A percentile compares a stretch with the other conserved stretches of the same genome.
Conservation (phyloP, 2,113 vertebrate species). For the Hippocampus mohnikei region DNA sequence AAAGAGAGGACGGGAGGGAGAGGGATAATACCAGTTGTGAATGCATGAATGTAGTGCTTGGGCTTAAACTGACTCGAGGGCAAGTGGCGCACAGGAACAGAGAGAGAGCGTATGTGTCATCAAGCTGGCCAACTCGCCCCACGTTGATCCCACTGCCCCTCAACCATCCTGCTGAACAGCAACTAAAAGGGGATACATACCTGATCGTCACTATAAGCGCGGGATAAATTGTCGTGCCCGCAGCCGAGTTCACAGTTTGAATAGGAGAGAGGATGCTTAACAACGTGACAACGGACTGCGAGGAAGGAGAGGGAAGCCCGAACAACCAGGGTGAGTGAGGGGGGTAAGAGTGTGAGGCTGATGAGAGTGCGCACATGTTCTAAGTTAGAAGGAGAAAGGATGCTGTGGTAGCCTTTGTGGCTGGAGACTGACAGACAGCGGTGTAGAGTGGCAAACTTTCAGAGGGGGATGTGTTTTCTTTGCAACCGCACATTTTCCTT, state of each 20-base stretch:
- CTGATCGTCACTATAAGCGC: background rate
- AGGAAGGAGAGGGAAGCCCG: constrained; percentile 85
- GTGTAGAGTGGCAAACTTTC: background rate
- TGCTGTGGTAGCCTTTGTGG: constrained; percentile 11
- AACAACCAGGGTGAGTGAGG: constrained; percentile 82
- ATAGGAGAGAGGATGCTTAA: constrained; percentile 81
- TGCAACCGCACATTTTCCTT: background rate
- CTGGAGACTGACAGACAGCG: background rate
- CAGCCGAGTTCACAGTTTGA: constrained; percentile 26
- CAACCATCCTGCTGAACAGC: constrained; percentile 69
- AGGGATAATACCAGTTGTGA: constrained; percentile 79
- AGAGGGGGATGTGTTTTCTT: background rate
- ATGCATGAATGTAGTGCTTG: constrained; percentile 79
- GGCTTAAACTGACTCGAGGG: constrained; percentile 71
- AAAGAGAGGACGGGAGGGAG: constrained; percentile 29
- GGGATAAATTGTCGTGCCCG: constrained; percentile 8
- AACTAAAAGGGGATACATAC: background rate
- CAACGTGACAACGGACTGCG: constrained; percentile 82
- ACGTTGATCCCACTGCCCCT: constrained; percentile 55
- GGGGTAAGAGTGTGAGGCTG: constrained; percentile 14
- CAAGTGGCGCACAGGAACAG: constrained; percentile 45
- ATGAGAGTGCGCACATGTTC: background rate
- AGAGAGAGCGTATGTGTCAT: constrained; percentile 60
- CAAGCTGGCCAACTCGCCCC: constrained; percentile 58
- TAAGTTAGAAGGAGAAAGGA: constrained; percentile 9